Conservation (phyloP, 2,113 vertebrate genomes). For the Mirza zaza region DNA sequence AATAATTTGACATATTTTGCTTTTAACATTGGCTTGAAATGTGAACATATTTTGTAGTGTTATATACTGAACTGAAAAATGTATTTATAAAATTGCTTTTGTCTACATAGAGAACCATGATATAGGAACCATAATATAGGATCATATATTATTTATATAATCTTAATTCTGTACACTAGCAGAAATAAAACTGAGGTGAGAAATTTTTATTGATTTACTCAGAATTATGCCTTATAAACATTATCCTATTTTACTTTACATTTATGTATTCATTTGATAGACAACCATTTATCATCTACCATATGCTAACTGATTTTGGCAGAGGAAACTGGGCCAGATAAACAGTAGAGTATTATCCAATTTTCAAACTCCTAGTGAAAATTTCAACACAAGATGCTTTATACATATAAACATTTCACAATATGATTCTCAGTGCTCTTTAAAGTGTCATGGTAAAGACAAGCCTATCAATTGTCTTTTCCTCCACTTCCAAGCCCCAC, state of each 20-base stretch:
- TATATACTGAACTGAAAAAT: background rate
- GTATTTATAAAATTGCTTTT: constrained; percentile 42
- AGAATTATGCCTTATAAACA: constrained; percentile 2
- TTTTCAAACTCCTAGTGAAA: background rate
- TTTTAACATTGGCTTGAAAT: constrained; percentile 6
- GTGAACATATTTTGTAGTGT: background rate
- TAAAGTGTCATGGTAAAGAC: background rate
- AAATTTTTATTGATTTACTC: background rate
- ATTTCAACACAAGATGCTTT: background rate
- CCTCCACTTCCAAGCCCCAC: background rate
- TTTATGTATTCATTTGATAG: background rate
- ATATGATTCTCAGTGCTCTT: background rate
- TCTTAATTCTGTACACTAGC: background rate
- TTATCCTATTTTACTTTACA: background rate
- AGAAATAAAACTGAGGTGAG: constrained; percentile 20
- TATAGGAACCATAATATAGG: background rate
- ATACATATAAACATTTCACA: constrained; percentile 24
- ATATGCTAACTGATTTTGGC: background rate
- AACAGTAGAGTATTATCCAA: background rate
- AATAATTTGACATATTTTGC: background rate
- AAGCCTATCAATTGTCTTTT: background rate
- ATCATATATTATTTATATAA: background rate
- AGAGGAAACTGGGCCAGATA: background rate
- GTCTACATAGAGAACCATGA: background rate
- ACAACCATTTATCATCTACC: background rate